These are phyloP conservation scores for Malurus cyaneus DNA, from an alignment of 2,113 vertebrate species.

Conservation along the genomic window DNA sequence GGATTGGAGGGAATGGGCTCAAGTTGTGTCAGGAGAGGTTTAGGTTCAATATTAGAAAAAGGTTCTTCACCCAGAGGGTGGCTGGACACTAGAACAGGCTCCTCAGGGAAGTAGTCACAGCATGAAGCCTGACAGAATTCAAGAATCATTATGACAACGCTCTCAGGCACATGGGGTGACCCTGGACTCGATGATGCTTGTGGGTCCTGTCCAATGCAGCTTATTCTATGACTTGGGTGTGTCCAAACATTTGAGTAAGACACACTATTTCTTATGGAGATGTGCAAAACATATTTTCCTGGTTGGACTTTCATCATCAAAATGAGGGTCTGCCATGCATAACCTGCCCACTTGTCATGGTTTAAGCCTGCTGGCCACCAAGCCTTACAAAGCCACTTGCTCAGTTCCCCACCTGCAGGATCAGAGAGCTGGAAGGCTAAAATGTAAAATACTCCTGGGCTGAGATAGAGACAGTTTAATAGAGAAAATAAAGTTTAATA, in stretches of 20 bases:
- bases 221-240: not conserved
- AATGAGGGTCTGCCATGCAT: not conserved
- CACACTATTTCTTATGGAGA: not conserved
- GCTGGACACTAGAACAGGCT: not conserved
- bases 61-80: rapidly evolving
- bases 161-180: not conserved
- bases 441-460: not conserved
- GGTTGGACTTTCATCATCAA: not conserved
- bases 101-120: not conserved
- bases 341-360: not conserved
- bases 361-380: not conserved
- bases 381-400: not conserved
- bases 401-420: too few relatives aligned
- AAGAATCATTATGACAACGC: not conserved
- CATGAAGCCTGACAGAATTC: not conserved
- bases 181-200: not conserved
- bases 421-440: not conserved
- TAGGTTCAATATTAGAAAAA: not conserved
- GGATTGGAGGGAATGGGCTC: not conserved
- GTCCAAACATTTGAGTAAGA: not conserved
- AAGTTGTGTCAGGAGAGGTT: not conserved
- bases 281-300: not conserved
- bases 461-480: not conserved
- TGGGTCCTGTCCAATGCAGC: not conserved
- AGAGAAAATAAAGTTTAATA: not conserved